Conservation (phyloP, 2,113 vertebrate genomes). For the Puntigrus tetrazona region DNA sequence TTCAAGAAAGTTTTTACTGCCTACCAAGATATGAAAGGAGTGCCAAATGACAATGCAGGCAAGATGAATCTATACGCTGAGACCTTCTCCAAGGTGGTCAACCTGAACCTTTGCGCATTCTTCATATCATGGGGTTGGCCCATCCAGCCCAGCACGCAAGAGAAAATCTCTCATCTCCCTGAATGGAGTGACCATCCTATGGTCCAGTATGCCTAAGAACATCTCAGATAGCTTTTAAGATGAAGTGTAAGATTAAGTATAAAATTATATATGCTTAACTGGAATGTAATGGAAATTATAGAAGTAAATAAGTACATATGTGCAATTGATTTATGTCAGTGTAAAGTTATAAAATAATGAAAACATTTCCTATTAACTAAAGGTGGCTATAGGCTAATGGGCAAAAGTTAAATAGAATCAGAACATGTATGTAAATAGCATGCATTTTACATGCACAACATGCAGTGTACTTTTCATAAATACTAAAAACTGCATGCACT, state of each 20-base stretch:
- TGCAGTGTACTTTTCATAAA: neutral
- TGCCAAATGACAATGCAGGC: conserved; percentile 65
- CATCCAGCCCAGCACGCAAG: conserved; percentile 63
- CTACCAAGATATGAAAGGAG: conserved; percentile 67
- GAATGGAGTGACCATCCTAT: conserved; percentile 77
- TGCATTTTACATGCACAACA: neutral
- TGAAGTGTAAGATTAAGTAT: neutral
- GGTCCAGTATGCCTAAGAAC: conserved; percentile 57
- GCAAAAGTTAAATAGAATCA: neutral
- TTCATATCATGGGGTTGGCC: conserved; percentile 84
- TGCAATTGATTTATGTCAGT: neutral
- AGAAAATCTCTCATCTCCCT: conserved; percentile 70
- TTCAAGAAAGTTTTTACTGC: conserved; percentile 76
- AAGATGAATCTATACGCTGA: conserved; percentile 82
- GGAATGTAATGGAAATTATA: neutral
- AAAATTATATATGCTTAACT: neutral
- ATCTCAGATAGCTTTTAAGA: neutral
- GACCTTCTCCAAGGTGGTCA: conserved; percentile 76
- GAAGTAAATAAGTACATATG: neutral
- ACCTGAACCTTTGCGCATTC: conserved; percentile 76
- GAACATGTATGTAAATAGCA: neutral
- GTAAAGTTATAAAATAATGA: neutral
- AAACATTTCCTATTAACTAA: neutral
- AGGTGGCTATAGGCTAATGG: neutral
- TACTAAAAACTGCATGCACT: neutral